Evolutionary conservation across 1,140 invertebrate genomes (phyloP).

Genomic region (Lucilia cuprina): DNA sequence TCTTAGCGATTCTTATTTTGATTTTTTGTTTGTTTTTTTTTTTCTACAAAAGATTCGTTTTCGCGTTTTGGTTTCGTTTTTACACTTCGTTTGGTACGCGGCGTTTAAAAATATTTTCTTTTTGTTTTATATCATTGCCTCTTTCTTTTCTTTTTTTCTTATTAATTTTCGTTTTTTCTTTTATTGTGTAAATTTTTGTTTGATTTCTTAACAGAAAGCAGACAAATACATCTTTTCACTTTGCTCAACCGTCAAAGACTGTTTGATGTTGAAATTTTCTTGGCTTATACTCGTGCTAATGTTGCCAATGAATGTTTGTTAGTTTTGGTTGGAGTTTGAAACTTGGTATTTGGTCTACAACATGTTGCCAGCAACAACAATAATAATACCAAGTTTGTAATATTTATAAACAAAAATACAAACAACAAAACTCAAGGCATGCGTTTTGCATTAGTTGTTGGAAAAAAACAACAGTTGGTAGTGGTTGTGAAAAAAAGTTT

Average conservation of each 20-base stretch:
- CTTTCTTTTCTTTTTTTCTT: not conserved
- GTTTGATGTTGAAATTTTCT: slow-evolving; percentile 18
- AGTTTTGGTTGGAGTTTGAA: slow-evolving; percentile 9
- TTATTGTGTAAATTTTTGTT: not conserved
- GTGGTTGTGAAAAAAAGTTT: not conserved
- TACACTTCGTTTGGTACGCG: slow-evolving; percentile 19
- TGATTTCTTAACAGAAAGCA: not conserved
- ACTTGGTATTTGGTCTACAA: slow-evolving; percentile 37
- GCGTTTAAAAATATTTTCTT: not conserved
- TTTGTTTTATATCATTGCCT: not conserved
- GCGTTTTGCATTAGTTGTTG: not conserved
- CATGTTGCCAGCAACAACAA: slow-evolving; percentile 16
- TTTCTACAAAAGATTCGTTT: slow-evolving; percentile 1
- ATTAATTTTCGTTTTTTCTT: not conserved
- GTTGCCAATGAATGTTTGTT: slow-evolving; percentile 5
- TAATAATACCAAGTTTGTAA: not conserved
- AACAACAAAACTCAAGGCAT: not conserved
- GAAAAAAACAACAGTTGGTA: not conserved
- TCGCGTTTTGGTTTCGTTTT: slow-evolving; percentile 25
- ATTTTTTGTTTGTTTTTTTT: not conserved
- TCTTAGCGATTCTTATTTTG: not conserved
- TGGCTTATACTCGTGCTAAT: not conserved
- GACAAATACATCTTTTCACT: not conserved
- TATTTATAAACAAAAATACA: slow-evolving; percentile 5
- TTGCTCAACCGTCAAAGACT: slow-evolving; percentile 39